Percentiles rank a stretch among this genome's conserved stretches.
phyloP scores from a whole-genome alignment of 2,113 vertebrate genomes.

The Xenopus laevis region DNA sequence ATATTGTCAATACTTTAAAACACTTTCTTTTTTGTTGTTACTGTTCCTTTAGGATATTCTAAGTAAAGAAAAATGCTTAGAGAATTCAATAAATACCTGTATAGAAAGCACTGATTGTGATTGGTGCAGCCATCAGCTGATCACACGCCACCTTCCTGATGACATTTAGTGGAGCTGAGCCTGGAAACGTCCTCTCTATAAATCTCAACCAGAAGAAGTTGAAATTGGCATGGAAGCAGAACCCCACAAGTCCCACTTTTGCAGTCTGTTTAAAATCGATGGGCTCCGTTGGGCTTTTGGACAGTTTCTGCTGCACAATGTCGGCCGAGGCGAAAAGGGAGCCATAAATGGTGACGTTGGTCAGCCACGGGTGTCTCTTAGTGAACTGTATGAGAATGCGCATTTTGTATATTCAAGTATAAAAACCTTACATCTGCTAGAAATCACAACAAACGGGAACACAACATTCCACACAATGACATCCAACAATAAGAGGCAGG shows the following conservation, averaged over 20 bases:
- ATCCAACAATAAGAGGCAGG: neutral
- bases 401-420: neutral
- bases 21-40: too few relatives aligned
- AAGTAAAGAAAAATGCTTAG: too few relatives aligned
- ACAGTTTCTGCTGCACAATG: conserved; percentile 65
- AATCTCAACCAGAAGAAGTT: conserved; percentile 72
- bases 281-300: conserved; percentile 1
- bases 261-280: conserved; percentile 66
- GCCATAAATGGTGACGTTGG: conserved; percentile 69
- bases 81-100: conserved; percentile 54
- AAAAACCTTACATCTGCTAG: too few relatives aligned
- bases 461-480: neutral
- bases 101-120: conserved; percentile 74
- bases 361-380: conserved; percentile 66
- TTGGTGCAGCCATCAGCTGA: conserved; percentile 68
- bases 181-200: conserved; percentile 67
- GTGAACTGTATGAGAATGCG: conserved; percentile 53
- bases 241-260: conserved; percentile 66
- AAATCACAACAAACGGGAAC: neutral
- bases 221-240: conserved; percentile 75
- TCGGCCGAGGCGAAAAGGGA: conserved; percentile 71
- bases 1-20: too few relatives aligned
- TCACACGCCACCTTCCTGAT: conserved; percentile 67
- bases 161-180: conserved; percentile 56
- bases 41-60: too few relatives aligned